These are phyloP conservation scores for Sebastes steindachneri DNA, from an alignment of 2,797 vertebrate species.

Conservation along the genomic window DNA sequence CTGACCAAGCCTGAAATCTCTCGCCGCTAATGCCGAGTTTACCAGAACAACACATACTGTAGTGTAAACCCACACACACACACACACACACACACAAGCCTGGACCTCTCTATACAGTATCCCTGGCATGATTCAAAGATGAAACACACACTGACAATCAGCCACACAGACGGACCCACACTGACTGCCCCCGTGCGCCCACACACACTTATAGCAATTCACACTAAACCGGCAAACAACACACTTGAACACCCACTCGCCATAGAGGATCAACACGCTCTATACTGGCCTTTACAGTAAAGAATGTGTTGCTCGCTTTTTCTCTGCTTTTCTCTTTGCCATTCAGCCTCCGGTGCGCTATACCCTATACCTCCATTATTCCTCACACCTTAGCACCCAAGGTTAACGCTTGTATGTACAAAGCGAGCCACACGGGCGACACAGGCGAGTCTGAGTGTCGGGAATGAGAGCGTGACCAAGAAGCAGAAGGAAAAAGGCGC, in stretches of 20 bases:
- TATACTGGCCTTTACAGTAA: conserved; percentile 39
- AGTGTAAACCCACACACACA: conserved; percentile 1
- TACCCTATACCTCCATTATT: conserved; percentile 37
- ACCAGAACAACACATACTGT: conserved; percentile 65
- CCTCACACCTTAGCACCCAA: conserved; percentile 26
- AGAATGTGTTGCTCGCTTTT: conserved; percentile 9
- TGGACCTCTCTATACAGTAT: conserved; percentile 22
- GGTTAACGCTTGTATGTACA: conserved; percentile 54
- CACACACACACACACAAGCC: conserved; percentile 9
- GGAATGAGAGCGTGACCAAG: background rate
- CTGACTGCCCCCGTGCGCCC: conserved; percentile 45
- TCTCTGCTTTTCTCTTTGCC: conserved; percentile 29
- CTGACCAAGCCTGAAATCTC: conserved; percentile 81
- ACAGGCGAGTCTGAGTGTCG: background rate
- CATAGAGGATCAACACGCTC: conserved; percentile 37
- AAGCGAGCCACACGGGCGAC: conserved; percentile 27
- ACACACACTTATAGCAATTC: conserved; percentile 66
- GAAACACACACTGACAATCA: conserved; percentile 49
- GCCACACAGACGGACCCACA: conserved; percentile 41
- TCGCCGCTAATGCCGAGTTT: conserved; percentile 63
- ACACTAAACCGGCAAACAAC: conserved; percentile 68
- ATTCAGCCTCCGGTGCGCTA: conserved; percentile 18
- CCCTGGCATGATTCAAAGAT: conserved; percentile 28
- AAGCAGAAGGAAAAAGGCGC: background rate
- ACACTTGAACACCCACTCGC: conserved; percentile 68